Evolutionary conservation across 2,888 invertebrate genomes (phyloP).

Genomic region (Escarpia spicata): DNA sequence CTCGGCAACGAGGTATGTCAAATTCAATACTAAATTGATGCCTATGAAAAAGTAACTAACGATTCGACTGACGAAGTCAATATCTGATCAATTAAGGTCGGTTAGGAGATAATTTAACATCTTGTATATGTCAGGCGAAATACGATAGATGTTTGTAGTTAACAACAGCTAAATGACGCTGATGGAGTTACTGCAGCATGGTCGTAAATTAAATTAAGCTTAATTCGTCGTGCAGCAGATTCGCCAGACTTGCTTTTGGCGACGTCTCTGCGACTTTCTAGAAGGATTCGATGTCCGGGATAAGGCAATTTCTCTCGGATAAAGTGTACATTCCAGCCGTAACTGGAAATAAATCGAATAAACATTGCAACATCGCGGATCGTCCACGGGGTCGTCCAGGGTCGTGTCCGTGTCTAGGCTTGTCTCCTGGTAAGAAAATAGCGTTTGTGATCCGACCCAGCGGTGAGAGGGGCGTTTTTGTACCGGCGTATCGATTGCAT

Average conservation of each 20-base stretch:
- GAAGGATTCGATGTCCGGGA: background rate
- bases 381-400: background rate
- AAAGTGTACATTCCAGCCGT: background rate
- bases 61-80: background rate
- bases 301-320: slow-evolving; percentile 12
- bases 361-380: background rate
- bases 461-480: background rate
- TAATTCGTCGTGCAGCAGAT: background rate
- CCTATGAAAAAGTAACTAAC: background rate
- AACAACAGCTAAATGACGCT: background rate
- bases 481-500: background rate
- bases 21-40: background rate
- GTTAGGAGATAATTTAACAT: background rate
- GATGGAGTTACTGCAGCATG: background rate
- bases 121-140: background rate
- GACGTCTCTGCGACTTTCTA: background rate
- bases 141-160: background rate
- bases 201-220: background rate
- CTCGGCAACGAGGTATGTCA: background rate
- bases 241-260: background rate
- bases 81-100: background rate
- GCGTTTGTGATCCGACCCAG: background rate
- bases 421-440: background rate
- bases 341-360: background rate
- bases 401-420: background rate